phyloP scores from a whole-genome alignment of 2,888 invertebrate genomes.

The Lacanobia oleracea region DNA sequence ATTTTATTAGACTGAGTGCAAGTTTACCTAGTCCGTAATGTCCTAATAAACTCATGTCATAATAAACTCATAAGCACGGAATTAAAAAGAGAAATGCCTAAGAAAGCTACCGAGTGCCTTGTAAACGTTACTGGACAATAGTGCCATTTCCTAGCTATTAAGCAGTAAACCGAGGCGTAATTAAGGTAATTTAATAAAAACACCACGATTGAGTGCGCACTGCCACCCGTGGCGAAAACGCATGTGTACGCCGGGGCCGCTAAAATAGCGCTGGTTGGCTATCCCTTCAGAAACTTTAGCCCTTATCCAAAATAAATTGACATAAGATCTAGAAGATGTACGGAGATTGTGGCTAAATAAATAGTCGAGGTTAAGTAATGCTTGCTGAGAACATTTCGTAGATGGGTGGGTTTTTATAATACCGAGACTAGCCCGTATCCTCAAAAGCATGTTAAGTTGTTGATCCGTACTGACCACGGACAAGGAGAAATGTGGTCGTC shows the following conservation, averaged over 20 bases:
- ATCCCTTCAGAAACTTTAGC: neutral
- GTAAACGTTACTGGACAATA: slow-evolving; percentile 60
- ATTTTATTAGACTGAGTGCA: too few species aligned
- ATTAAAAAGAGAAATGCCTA: neutral
- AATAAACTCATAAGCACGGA: neutral
- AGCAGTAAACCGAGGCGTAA: slow-evolving; percentile 62
- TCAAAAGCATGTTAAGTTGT: too few species aligned
- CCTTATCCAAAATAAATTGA: neutral
- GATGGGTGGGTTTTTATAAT: too few species aligned
- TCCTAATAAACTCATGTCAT: too few species aligned
- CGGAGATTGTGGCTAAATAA: too few species aligned
- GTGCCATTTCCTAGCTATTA: slow-evolving; percentile 61
- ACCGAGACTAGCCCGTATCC: too few species aligned
- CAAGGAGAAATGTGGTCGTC: too few species aligned
- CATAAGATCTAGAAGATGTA: too few species aligned
- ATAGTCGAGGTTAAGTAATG: too few species aligned
- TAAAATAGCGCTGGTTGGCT: slow-evolving; percentile 48
- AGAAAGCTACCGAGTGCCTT: slow-evolving; percentile 43
- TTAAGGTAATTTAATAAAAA: slow-evolving; percentile 69
- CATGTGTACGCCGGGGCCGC: slow-evolving; percentile 28
- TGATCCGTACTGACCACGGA: too few species aligned
- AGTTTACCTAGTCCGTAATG: too few species aligned
- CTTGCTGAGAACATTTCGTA: too few species aligned
- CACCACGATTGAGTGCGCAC: slow-evolving; percentile 61
- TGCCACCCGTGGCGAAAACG: slow-evolving; percentile 66